Evolutionary conservation across 2,797 vertebrate species (phyloP), one percentile per base, ranked within the genome.

Genomic region (Siniperca undulata): DNA sequence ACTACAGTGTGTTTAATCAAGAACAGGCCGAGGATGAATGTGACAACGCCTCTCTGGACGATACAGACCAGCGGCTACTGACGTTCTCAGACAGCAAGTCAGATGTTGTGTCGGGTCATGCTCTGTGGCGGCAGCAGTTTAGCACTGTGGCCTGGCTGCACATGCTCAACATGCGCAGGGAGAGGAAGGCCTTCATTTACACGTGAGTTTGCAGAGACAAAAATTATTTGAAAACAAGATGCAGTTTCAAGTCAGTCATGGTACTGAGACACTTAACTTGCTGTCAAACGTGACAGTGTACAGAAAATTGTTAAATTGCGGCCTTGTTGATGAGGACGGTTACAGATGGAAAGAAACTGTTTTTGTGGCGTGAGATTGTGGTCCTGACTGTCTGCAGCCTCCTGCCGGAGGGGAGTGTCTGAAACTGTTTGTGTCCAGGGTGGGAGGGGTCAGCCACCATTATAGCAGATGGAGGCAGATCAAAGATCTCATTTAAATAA

Each of bases 71-170:
- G 3, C 89, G 85, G 62, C 91, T 93, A 64, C 89, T 96, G 71
- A 86, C 93, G 7, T 95, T 96, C 89, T 93, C 95, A 0, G 95
- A 95, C 65, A 52, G 61, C 0, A 89, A 86, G 27, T 91, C 90
- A 0, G 92, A 71, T 0, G 20, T 82, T 0, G 60, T 95, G 4
- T 52, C 88, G 0, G 94, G 93, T 60, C 86, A 88, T 44, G 80
- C 91, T 0, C 97, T 98, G 68, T 99, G 98, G 98, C 94, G 94
- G 76, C 97, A 97, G 94, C 98, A 99, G 94, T 95, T 97, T 91
- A 94, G 88, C 84, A 86, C 97, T 0, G 68, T 98, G 50, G 96
- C 96, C 2, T 86, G 95, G 93, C 88, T 97, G 68, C 97, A 95
- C 81, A 95, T 98, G 90, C 88, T 98, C 77, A 97, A 97, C 83